These are phyloP conservation scores for Papilio machaon DNA, from an alignment of 1,140 invertebrate genomes.

Conservation along the genomic window DNA sequence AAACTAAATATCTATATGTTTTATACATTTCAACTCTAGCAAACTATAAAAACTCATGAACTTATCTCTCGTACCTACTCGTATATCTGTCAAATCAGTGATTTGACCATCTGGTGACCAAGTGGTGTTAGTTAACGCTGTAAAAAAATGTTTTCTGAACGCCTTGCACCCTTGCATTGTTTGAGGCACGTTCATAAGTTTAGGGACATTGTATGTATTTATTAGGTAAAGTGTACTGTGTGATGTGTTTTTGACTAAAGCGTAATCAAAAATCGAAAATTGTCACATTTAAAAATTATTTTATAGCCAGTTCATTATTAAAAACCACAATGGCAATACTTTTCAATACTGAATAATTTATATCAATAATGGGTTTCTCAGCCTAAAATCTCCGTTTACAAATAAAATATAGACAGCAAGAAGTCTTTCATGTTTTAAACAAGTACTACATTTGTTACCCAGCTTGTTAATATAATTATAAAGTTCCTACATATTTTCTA, in stretches of 20 bases:
- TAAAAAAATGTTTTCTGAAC: conserved; percentile 35
- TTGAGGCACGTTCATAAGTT: conserved; percentile 5
- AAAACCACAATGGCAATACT: not conserved
- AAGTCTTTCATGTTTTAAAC: too few relatives aligned
- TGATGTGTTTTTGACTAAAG: not conserved
- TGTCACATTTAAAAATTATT: not conserved
- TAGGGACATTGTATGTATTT: not conserved
- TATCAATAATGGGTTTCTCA: too few relatives aligned
- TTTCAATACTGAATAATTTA: not conserved
- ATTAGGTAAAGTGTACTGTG: not conserved
- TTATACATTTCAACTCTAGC: conserved; percentile 40
- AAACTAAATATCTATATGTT: not conserved
- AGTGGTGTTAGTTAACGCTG: conserved; percentile 48
- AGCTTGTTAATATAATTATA: too few relatives aligned
- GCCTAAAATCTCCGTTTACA: too few relatives aligned
- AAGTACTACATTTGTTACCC: too few relatives aligned
- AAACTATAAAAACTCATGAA: conserved; percentile 49
- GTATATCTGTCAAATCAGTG: conserved; percentile 50
- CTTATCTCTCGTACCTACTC: conserved; percentile 43
- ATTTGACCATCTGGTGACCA: conserved; percentile 73
- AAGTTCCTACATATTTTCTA: too few relatives aligned
- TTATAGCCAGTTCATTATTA: not conserved
- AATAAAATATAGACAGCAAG: too few relatives aligned
- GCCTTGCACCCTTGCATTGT: conserved; percentile 26
- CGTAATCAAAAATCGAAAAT: not conserved